Base-by-base conservation (phyloP, 1,140 invertebrate genomes). In the Pectinophora gossypiella region DNA sequence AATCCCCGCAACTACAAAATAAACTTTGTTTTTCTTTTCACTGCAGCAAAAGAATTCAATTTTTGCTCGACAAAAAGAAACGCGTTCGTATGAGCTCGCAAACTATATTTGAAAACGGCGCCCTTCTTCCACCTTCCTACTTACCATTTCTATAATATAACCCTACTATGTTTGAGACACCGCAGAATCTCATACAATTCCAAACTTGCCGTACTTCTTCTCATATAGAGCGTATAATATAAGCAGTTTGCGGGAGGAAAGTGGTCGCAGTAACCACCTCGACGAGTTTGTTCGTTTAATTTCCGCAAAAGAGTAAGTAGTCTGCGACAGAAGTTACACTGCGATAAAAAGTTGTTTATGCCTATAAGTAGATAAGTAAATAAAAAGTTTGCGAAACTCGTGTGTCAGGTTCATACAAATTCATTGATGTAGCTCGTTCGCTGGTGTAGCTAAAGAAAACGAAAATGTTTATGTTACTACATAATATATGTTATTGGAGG, bases 71-170 rank as follows among this genome's bases (percentile, higher is more conserved):
- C n/a, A 59, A 60, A 59, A 20, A 53, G 49, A 20, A 46, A 54
- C 48, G 54, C 53, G 44, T 40, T 45, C 52, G 56, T 57, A 42
- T 50, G 43, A 48, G 51, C 51, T 45, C 46, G 36, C 57, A 48
- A 61, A 68, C 61, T 64, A 63, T 60, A 69, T 68, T 70, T 57
- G 51, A 65, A 69, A 73, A 64, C 63, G 57, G 47, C 55, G 56
- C 51, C 55, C 64, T 60, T 59, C 56, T 16, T 57, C 53, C 49
- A 57, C 54, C 62, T 54, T 47, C 13, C 50, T 61, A 56, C 56
- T 56, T 57, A 54, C 52, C 45, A 43, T 38, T 58, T 44, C 46
- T 64, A 58, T 42, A 36, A 47, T 72, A 62, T 71, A 69, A 69
- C 32, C 18, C 64, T 23, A 15, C 59, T 32, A 60, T 43, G 48